Evolutionary conservation across 2,888 invertebrate genomes (phyloP), one percentile per base, ranked within the genome.

Genomic region (Rhagonycha fulva): DNA sequence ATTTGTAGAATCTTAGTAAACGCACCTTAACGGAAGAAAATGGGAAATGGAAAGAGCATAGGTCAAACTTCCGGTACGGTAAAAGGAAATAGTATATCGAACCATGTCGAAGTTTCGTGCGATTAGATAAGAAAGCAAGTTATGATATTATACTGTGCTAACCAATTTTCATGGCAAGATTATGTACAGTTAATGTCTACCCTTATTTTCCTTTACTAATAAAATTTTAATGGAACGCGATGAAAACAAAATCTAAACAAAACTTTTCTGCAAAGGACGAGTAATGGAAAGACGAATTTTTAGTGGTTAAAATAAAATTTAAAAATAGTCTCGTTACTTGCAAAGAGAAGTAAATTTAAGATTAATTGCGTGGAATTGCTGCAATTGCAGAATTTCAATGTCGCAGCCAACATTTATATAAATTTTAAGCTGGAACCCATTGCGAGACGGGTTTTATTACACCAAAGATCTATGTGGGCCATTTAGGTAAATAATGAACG

Each of bases 51-150:
- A 78, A 66, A 71, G 74, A 71, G 78, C 71, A 76, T 70, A 78
- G 78, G 78, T 78, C 71, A 75, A 76, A 71, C 72, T 75, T 78
- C 78, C 78, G 76, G 63, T 68, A 78, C 74, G 72, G 78, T 71
- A 63, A 74, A 47, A 70, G 78, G 78, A 78, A 78, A 78, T 78
- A 78, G 78, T 78, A 76, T 76, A 78, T 78, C 78, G 76, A 76
- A 73, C 73, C 71, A 32, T 68, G 75, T 68, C 76, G 74, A 78
- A 78, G 78, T 75, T 75, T 73, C 75, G 72, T 71, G 63, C 62
- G 75, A 76, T 78, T 76, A 78, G 78, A 78, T 76, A 78, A 78
- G 75, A 73, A 74, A 70, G 71, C 61, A 67, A 75, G 75, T 76
- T 76, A 77, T 74, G 75, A 77, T 69, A 70, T 77, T 75, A 76